Conservation (phyloP, 1,140 invertebrate genomes). For the Trichonephila clavata region DNA sequence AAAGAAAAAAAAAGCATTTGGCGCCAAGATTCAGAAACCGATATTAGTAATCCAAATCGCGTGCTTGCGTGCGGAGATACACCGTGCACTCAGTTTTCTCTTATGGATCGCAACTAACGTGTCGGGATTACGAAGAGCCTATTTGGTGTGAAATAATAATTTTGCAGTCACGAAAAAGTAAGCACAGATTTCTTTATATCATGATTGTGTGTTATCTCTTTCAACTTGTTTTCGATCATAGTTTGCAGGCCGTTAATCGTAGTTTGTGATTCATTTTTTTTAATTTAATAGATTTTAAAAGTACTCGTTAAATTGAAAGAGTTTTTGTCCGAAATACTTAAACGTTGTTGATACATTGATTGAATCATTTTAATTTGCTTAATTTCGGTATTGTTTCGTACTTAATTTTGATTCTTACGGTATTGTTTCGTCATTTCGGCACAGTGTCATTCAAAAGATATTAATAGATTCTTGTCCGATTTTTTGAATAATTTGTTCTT, state of each 20-base stretch:
- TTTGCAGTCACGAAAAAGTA: constrained; percentile 4
- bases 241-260: not conserved
- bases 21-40: not conserved
- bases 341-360: too few relatives aligned
- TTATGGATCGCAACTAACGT: not conserved
- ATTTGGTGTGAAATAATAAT: constrained; percentile 15
- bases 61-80: constrained; percentile 2
- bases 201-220: not conserved
- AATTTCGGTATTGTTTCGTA: too few relatives aligned
- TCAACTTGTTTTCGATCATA: not conserved
- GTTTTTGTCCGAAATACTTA: too few relatives aligned
- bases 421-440: too few relatives aligned
- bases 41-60: constrained; percentile 14
- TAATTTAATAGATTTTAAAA: too few relatives aligned
- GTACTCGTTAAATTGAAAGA: too few relatives aligned
- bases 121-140: constrained; percentile 2
- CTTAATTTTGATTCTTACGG: too few relatives aligned
- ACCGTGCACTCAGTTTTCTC: not conserved
- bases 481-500: too few relatives aligned
- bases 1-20: not conserved
- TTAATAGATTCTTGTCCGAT: too few relatives aligned
- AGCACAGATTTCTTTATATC: not conserved
- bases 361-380: too few relatives aligned
- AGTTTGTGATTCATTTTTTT: not conserved
- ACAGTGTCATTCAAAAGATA: too few relatives aligned